Percentiles rank a stretch among this genome's conserved stretches.
These are phyloP conservation scores for Andrena haemorrhoa DNA, from an alignment of 2,888 invertebrate genomes.

Conservation along the genomic window DNA sequence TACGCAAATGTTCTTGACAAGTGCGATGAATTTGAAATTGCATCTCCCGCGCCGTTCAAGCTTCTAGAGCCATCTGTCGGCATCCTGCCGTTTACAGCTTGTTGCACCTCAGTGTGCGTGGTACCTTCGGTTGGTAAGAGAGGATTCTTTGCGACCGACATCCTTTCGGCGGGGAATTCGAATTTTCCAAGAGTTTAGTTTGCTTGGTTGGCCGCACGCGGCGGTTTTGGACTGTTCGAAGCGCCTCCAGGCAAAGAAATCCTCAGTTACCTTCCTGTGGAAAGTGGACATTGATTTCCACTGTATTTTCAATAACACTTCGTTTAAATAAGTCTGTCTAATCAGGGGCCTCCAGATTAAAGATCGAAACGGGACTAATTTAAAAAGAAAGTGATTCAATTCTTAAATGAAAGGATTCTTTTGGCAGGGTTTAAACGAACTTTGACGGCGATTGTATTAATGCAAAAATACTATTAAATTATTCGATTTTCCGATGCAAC, in stretches of 20 bases:
- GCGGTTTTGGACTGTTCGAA: not conserved
- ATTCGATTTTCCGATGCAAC: not conserved
- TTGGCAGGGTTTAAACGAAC: not conserved
- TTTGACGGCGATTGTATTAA: not conserved
- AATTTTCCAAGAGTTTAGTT: constrained; percentile 20
- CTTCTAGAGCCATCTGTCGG: constrained; percentile 59
- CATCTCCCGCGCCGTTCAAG: not conserved
- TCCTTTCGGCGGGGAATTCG: constrained; percentile 26
- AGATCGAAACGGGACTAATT: not conserved
- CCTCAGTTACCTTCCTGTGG: constrained; percentile 27
- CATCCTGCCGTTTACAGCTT: not conserved
- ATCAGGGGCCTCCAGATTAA: not conserved
- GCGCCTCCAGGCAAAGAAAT: not conserved
- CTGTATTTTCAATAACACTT: not conserved
- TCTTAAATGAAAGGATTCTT: not conserved
- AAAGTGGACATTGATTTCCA: not conserved
- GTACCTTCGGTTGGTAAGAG: constrained; percentile 61
- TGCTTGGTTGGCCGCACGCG: constrained; percentile 7
- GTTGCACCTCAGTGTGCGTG: not conserved
- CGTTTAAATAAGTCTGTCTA: not conserved
- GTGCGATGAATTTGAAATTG: constrained; percentile 4
- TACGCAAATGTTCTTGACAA: not conserved
- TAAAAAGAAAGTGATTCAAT: not conserved
- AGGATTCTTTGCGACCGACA: constrained; percentile 18
- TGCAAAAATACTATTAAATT: not conserved